phyloP scores from a whole-genome alignment of 2,888 invertebrate species.

The Stenurella melanura region DNA sequence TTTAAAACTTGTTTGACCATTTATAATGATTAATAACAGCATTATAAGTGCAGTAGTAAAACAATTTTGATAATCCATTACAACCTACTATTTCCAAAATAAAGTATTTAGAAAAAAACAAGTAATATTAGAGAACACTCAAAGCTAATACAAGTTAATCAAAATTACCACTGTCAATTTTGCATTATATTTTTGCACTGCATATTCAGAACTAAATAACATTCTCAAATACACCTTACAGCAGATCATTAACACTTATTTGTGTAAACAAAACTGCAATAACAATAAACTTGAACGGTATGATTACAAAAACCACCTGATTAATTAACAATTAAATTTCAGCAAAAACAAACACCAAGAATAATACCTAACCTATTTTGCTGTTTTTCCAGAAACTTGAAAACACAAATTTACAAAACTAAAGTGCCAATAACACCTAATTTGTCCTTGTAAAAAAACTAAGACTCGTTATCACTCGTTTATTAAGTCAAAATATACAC shows the following conservation, averaged over 20 bases:
- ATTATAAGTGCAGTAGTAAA: too few species aligned
- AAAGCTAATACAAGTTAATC: too few species aligned
- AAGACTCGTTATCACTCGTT: neutral
- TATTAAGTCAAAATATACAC: neutral
- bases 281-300: neutral
- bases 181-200: too few species aligned
- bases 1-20: too few species aligned
- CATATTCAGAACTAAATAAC: neutral
- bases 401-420: neutral
- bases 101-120: too few species aligned
- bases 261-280: neutral
- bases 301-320: neutral
- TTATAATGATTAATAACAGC: too few species aligned
- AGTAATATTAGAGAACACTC: too few species aligned
- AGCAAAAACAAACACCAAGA: neutral
- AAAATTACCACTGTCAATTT: too few species aligned
- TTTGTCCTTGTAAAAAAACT: conserved; percentile 13
- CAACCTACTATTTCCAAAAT: too few species aligned
- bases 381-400: neutral
- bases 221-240: neutral
- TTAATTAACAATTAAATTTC: neutral
- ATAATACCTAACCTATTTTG: neutral
- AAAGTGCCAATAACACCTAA: neutral
- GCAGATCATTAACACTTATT: neutral
- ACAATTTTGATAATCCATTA: too few species aligned